Evolutionary conservation across 2,113 vertebrate species (phyloP), one percentile per base, ranked within the genome.

Genomic region (Notarius quadriscutis): DNA sequence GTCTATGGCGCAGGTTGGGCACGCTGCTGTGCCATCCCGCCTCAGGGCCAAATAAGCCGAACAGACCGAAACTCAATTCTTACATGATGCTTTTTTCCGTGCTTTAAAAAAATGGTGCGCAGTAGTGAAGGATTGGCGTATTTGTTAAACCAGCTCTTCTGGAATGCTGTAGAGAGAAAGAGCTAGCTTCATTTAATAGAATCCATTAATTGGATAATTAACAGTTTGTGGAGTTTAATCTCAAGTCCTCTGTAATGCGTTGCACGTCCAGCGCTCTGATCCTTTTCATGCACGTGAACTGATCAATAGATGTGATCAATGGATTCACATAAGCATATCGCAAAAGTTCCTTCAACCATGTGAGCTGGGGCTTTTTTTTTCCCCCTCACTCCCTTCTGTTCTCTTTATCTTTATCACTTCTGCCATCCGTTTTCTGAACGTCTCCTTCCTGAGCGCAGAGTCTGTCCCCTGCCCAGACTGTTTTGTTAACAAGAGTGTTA

Each of bases 401-500:
- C 63, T 72, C 58, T 10, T 62, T 41, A 41, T 41, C 69, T 83
- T 88, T 12, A 82, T 81, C 53, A 20, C 41, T 62, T 20, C 25
- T 60, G 78, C 48, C 30, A 8, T 53, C 41, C n/a, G 5, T 67
- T 65, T 69, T 10, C 65, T 81, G 81, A 63, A 78, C 2, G 27
- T 20, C 69, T 15, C 48, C 72, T 17, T 86, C n/a, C 53, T 74
- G 85, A 84, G 60, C 65, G 79, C n/a, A 30, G 55, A 87, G 88
- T 87, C 88, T 91, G 88, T 77, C 91, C 90, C 91, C 89, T 41
- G 87, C 86, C 75, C 91, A 90, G 92, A 91, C 92, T 88, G 91
- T 93, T 94, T 93, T 93, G 94, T 94, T 94, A 93, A 93, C 92
- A 92, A 90, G 6, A 62, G 90, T 48, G 92, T 93, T 91, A 91